Evolutionary conservation across 1,140 invertebrate species (phyloP).

Genomic region (Aphelinus certus): DNA sequence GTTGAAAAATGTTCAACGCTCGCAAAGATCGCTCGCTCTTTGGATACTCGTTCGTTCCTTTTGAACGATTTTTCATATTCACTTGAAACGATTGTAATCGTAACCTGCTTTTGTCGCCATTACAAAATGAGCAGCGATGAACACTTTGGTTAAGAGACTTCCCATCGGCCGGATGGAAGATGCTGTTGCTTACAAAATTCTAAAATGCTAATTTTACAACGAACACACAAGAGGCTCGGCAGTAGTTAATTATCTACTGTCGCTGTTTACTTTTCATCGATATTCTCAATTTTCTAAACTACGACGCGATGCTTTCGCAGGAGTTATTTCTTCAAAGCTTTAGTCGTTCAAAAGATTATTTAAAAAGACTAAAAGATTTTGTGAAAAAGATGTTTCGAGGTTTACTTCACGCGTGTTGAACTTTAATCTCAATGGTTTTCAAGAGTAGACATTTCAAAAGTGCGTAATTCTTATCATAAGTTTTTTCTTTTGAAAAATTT

Average conservation of each 20-base stretch:
- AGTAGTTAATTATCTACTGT: conserved; percentile 22
- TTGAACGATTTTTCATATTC: conserved; percentile 43
- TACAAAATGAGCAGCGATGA: conserved; percentile 52
- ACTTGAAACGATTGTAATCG: conserved; percentile 36
- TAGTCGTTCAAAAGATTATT: conserved; percentile 24
- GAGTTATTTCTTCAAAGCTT: conserved; percentile 15
- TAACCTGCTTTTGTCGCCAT: conserved; percentile 42
- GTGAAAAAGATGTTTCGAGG: conserved; percentile 36
- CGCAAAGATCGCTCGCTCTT: conserved; percentile 45
- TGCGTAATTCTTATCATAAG: conserved; percentile 5
- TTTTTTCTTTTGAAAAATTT: conserved; percentile 21
- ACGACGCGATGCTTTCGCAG: conserved; percentile 4
- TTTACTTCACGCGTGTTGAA: conserved; percentile 39
- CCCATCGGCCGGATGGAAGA: conserved; percentile 44
- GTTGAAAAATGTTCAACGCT: conserved; percentile 44
- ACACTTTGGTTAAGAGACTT: conserved; percentile 53
- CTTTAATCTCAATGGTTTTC: conserved; percentile 38
- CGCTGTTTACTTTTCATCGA: conserved; percentile 13
- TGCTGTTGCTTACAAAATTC: conserved; percentile 50
- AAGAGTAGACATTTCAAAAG: conserved; percentile 29
- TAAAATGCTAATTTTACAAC: conserved; percentile 52
- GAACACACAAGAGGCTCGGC: conserved; percentile 51
- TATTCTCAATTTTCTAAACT: conserved; percentile 2
- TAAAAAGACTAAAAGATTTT: conserved; percentile 39
- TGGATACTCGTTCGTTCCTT: conserved; percentile 44